Percentiles rank a stretch among this genome's conserved stretches.
phyloP scores from a whole-genome alignment of 2,797 vertebrate genomes.

The Melopsittacus undulatus region DNA sequence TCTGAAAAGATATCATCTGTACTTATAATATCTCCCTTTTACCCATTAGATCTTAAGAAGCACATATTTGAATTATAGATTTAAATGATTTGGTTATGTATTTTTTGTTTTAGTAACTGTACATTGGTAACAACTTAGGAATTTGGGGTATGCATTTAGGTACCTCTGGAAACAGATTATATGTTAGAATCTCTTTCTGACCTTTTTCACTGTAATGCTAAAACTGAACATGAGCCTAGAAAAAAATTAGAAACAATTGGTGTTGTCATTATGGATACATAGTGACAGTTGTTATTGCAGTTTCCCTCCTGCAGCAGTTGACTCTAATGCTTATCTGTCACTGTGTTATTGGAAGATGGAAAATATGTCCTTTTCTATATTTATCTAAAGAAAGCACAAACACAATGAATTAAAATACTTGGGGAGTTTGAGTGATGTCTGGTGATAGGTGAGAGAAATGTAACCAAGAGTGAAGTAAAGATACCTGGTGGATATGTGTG shows the following conservation, averaged over 20 bases:
- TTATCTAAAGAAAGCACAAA: background rate
- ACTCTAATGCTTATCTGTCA: background rate
- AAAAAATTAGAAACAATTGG: background rate
- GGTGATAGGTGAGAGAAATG: background rate
- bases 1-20: background rate
- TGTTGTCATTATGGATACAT: background rate
- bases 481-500: too few relatives aligned
- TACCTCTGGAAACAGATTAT: background rate
- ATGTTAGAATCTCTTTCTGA: background rate
- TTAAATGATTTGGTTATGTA: background rate
- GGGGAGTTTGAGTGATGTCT: background rate
- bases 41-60: background rate
- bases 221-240: background rate
- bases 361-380: background rate
- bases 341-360: background rate
- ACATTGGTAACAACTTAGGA: background rate
- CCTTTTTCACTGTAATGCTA: background rate
- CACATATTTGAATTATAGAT: background rate
- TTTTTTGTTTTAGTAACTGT: background rate
- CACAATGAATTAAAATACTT: background rate
- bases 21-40: background rate
- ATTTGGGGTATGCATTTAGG: background rate
- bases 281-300: background rate
- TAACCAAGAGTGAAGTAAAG: background rate
- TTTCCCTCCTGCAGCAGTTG: background rate